Conservation (phyloP, 2,113 vertebrate species). For the Coracopsis vasa region DNA sequence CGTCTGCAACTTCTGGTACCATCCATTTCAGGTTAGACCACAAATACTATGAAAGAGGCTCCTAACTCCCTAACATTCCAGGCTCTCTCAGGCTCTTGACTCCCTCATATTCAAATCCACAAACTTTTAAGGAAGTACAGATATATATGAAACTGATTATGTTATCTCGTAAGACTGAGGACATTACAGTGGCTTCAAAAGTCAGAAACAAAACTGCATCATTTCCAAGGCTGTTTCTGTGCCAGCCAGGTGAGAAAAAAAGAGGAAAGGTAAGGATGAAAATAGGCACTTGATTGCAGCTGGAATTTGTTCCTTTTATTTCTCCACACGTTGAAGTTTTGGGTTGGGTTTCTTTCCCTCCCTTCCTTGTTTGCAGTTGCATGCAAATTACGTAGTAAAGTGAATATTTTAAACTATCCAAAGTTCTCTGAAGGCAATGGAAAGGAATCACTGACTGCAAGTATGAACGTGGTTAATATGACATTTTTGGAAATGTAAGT, state of each 20-base stretch:
- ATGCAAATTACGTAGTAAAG: background rate
- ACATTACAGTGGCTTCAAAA: background rate
- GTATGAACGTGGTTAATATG: background rate
- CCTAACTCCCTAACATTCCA: background rate
- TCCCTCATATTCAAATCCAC: background rate
- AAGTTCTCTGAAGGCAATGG: background rate
- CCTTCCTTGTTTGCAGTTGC: background rate
- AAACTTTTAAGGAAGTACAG: background rate
- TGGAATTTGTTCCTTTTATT: background rate
- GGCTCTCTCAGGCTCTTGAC: background rate
- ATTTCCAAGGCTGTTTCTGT: background rate
- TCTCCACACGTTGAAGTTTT: background rate
- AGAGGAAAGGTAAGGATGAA: background rate
- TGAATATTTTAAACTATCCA: background rate
- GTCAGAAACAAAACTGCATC: background rate
- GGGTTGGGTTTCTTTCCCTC: fast-evolving
- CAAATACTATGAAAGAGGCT: slow-evolving; percentile 30
- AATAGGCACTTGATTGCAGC: background rate
- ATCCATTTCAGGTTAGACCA: slow-evolving; percentile 34
- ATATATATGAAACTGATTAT: background rate
- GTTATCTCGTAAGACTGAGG: background rate
- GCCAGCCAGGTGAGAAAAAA: background rate
- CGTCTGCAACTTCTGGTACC: background rate
- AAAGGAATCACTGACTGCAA: background rate
- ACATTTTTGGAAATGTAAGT: background rate